Evolutionary conservation across 2,797 vertebrate species (phyloP).

Genomic region (Propithecus perrieri): DNA sequence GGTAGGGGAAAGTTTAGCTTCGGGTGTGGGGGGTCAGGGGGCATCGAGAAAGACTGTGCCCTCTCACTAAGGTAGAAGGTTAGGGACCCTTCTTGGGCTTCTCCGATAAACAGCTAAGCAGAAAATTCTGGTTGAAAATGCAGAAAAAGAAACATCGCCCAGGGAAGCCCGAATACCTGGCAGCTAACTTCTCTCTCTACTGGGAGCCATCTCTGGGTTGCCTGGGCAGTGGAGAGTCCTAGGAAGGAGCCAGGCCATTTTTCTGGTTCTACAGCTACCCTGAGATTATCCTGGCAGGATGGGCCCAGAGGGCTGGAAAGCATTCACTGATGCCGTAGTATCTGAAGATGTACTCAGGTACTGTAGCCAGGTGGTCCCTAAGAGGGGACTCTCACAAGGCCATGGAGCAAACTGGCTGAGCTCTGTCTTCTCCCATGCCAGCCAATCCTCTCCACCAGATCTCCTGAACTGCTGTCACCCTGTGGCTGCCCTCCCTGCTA

Average conservation of each 20-base stretch:
- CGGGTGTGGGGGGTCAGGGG: too few relatives aligned
- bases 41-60: neutral
- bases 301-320: neutral
- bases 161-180: neutral
- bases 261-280: neutral
- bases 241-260: neutral
- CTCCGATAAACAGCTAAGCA: slow-evolving; percentile 10
- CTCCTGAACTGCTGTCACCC: neutral
- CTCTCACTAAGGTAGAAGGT: neutral
- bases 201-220: neutral
- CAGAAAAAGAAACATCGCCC: slow-evolving; percentile 11
- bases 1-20: neutral
- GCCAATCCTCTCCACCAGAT: neutral
- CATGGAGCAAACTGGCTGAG: neutral
- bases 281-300: neutral
- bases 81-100: neutral
- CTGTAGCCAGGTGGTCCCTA: neutral
- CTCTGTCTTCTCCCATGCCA: neutral
- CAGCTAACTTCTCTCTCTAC: neutral
- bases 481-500: neutral
- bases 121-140: slow-evolving; percentile 39
- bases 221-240: neutral
- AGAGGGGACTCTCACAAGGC: neutral
- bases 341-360: neutral
- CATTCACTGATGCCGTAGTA: neutral